A percentile compares a stretch with the other conserved stretches of the same genome.
These are phyloP conservation scores for Hypomesus transpacificus DNA, from an alignment of 2,113 vertebrate species.

Conservation along the genomic window DNA sequence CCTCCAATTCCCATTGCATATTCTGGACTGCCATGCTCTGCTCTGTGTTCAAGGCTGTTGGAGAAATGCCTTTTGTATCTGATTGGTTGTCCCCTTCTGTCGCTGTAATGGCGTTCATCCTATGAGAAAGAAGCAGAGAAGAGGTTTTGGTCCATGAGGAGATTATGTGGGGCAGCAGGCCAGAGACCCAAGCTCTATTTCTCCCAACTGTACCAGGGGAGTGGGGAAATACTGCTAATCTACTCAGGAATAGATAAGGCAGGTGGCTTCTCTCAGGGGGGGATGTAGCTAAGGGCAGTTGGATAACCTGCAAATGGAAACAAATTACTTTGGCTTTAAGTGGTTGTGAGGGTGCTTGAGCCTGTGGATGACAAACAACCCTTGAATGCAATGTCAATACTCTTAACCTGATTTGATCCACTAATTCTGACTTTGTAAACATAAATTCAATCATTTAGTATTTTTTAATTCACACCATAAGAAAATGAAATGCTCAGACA, in stretches of 20 bases:
- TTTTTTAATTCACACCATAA: too few species aligned
- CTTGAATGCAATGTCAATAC: too few species aligned
- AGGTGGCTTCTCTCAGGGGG: conserved; percentile 14
- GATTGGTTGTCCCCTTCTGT: conserved; percentile 41
- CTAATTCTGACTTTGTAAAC: too few species aligned
- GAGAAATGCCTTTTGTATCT: conserved; percentile 53
- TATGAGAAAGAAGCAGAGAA: conserved; percentile 59
- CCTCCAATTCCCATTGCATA: conserved; percentile 62
- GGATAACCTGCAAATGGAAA: conserved; percentile 26
- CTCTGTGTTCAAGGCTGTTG: conserved; percentile 39
- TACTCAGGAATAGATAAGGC: conserved; percentile 29
- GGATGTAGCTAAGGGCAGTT: conserved; percentile 14
- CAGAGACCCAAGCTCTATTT: neutral
- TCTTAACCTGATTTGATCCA: too few species aligned
- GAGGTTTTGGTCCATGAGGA: conserved; percentile 39
- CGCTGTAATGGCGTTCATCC: conserved; percentile 56
- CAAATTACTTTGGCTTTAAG: neutral
- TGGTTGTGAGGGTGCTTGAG: neutral
- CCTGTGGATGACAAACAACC: neutral
- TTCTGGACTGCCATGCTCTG: conserved; percentile 64
- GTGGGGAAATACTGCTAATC: conserved; percentile 24
- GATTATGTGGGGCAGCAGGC: conserved; percentile 43
- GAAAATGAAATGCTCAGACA: too few species aligned
- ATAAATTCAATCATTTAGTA: too few species aligned
- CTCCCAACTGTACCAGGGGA: conserved; percentile 1